Conservation (phyloP, 2,113 vertebrate species). For the Delphinus delphis region DNA sequence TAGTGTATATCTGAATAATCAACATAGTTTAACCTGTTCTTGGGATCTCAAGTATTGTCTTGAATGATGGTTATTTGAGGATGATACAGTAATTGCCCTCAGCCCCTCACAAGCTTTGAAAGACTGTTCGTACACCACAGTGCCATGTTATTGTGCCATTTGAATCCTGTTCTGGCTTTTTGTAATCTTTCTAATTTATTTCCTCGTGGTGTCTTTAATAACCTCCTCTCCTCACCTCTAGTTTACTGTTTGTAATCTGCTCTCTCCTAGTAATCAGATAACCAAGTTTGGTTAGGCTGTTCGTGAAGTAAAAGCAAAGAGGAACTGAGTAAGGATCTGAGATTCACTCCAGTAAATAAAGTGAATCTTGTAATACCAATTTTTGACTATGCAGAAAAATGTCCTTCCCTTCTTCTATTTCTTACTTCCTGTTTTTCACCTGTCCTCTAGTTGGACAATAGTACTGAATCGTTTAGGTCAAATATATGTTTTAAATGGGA, state of each 20-base stretch:
- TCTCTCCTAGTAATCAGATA: background rate
- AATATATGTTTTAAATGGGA: background rate
- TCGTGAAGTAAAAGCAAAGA: background rate
- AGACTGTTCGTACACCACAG: background rate
- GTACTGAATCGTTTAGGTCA: background rate
- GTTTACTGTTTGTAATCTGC: background rate
- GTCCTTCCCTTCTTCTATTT: background rate
- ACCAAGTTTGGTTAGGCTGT: background rate
- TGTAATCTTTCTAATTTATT: background rate
- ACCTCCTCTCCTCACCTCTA: background rate
- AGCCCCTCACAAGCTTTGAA: background rate
- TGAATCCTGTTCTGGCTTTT: background rate
- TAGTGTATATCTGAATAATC: background rate
- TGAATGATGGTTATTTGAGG: background rate
- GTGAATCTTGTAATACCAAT: background rate
- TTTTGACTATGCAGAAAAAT: background rate
- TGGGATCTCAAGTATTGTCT: background rate
- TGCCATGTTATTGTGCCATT: background rate
- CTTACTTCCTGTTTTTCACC: background rate
- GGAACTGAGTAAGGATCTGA: background rate
- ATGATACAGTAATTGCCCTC: background rate
- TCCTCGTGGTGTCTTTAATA: background rate
- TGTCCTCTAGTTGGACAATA: background rate
- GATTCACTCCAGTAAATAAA: background rate
- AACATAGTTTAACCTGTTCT: background rate